Evolutionary conservation across 2,888 invertebrate genomes (phyloP).

Genomic region (Parelbella ahira): DNA sequence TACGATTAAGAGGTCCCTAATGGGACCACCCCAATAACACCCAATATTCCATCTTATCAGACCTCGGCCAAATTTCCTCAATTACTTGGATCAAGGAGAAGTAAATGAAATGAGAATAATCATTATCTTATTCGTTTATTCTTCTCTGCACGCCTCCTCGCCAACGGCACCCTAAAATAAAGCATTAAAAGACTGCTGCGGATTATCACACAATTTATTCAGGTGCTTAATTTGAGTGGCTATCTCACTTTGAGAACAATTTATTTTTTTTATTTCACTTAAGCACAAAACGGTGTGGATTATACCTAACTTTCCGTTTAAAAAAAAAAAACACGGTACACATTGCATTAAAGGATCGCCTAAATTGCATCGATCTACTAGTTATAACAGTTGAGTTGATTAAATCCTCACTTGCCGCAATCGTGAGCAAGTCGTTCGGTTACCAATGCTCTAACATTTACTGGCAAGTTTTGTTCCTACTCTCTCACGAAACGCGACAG

Average conservation of each 20-base stretch:
- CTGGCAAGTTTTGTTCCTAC: conserved; percentile 33
- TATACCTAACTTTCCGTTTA: conserved; percentile 65
- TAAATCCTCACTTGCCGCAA: not conserved
- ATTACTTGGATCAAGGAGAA: conserved; percentile 75
- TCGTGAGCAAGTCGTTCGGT: conserved; percentile 3
- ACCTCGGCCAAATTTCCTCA: conserved; percentile 75
- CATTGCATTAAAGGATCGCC: too few relatives aligned
- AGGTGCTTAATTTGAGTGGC: conserved; percentile 79
- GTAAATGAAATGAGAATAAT: conserved; percentile 78
- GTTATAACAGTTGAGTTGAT: too few relatives aligned
- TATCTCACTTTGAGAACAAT: conserved; percentile 70
- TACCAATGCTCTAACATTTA: not conserved
- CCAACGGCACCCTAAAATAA: conserved; percentile 58
- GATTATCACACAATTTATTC: conserved; percentile 80
- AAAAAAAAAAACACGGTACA: too few relatives aligned
- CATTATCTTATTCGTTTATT: conserved; percentile 75
- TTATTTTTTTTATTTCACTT: conserved; percentile 78
- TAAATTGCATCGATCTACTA: too few relatives aligned
- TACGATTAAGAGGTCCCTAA: conserved; percentile 71
- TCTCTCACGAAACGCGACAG: conserved; percentile 34
- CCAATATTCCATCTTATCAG: conserved; percentile 66
- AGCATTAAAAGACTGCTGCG: conserved; percentile 74
- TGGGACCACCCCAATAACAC: conserved; percentile 60
- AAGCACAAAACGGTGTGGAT: conserved; percentile 61
- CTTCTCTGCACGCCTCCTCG: conserved; percentile 54